Base-by-base conservation (phyloP, 2,797 vertebrate genomes). In the Galago senegalensis region DNA sequence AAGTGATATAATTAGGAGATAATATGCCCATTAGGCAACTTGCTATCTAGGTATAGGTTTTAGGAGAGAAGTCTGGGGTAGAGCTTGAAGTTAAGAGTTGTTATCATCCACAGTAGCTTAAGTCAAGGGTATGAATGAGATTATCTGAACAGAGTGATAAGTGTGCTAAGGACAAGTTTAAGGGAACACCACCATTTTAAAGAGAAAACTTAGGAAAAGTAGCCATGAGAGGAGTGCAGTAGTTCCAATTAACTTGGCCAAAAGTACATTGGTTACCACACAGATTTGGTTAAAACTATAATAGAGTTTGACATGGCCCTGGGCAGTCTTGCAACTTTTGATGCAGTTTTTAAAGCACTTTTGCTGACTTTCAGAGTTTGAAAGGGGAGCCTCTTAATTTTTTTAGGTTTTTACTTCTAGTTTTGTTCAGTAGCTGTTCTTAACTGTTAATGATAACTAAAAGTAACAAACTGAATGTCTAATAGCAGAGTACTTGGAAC, bases 341-440 rank as follows among this genome's bases (percentile, higher is more conserved):
- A 43, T 87, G 53, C 34, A 72, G 49, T 53, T 53, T 93, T 95
- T 94, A 81, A 83, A 96, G 63, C 17, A 83, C 13, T 73, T 79
- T 91, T 60, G 60, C 8, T 13, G 31, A 95, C 83, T 80, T 87
- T 83, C 34, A 91, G 82, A 93, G 94, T 91, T 93, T 95, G 43
- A 80, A 84, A 96, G n/a, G 37, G n/a, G 79, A 90, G 34, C 5
- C 65, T 21, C 77, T 49, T 94, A 23, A 18, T 72, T 80, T 69
- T 75, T 89, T 91, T 61, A 72, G 31, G 34, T 86, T 91, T 91
- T 89, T 91, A 85, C 80, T 81, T 94, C 49, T 69, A 81, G 43
- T 86, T 96, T 58, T 91, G 27, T 73, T 91, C 46, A 77, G 14
- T 75, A 86, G 21, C 43, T 89, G 4, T 94, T 88, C 37, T 95